Evolutionary conservation across 2,797 vertebrate genomes (phyloP).

Genomic region (Poeciliopsis turneri): DNA sequence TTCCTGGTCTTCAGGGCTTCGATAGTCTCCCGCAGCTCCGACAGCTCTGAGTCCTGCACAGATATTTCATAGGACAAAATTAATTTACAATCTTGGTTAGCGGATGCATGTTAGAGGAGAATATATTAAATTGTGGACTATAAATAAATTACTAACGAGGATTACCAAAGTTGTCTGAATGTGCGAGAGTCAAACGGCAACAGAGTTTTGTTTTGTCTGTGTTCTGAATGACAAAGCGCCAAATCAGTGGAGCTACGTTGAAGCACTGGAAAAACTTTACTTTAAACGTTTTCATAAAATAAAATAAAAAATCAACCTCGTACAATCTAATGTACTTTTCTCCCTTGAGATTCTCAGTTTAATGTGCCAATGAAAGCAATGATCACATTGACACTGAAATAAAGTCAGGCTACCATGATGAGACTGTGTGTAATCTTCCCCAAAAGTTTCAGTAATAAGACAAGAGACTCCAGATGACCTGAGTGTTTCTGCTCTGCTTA

Average conservation of each 20-base stretch:
- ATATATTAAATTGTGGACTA: background rate
- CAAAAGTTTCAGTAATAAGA: constrained; percentile 37
- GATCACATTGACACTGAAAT: background rate
- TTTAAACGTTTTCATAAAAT: background rate
- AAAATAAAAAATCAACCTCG: background rate
- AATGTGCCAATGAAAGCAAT: background rate
- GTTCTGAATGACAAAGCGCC: background rate
- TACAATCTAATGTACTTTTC: background rate
- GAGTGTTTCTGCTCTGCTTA: constrained; percentile 13
- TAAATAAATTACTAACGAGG: background rate
- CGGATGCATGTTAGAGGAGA: background rate
- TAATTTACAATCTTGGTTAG: background rate
- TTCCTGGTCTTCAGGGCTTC: constrained; percentile 90
- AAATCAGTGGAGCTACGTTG: background rate
- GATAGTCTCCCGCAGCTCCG: constrained; percentile 92
- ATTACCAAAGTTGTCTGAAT: background rate
- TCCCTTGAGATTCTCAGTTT: background rate
- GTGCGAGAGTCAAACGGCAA: background rate
- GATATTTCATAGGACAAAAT: background rate
- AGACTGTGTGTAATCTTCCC: constrained; percentile 23
- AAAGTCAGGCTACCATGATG: background rate
- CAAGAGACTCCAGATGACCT: constrained; percentile 38
- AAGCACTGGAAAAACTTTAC: background rate
- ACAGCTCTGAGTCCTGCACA: constrained; percentile 88
- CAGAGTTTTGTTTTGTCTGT: background rate